Conservation (phyloP, 1,140 invertebrate genomes). For the Cyrtorhinus lividipennis region DNA sequence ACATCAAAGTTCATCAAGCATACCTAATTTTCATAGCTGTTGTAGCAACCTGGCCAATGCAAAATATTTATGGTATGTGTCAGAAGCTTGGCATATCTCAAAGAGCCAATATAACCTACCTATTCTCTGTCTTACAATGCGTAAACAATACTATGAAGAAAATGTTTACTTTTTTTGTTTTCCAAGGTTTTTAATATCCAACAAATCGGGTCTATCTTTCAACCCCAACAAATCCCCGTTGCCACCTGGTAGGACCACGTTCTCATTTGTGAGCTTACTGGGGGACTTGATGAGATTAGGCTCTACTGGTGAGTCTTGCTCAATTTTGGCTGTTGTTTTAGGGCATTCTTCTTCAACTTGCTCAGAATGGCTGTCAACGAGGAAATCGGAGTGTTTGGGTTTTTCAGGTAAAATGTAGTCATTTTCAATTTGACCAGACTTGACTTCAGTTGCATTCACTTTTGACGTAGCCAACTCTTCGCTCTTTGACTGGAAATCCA, state of each 20-base stretch:
- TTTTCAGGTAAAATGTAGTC: too few species aligned
- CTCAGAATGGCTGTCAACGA: not conserved
- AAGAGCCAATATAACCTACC: too few species aligned
- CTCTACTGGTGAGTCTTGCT: not conserved
- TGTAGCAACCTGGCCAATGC: too few species aligned
- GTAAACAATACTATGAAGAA: too few species aligned
- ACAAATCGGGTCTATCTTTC: not conserved
- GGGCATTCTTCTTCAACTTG: not conserved
- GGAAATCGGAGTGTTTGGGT: not conserved
- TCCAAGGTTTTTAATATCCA: not conserved
- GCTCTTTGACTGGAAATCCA: not conserved
- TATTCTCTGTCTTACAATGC: too few species aligned
- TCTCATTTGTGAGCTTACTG: not conserved
- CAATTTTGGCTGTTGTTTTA: not conserved
- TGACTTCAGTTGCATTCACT: not conserved
- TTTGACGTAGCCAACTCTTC: not conserved
- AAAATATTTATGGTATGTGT: too few species aligned
- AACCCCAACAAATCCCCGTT: not conserved
- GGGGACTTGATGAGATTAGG: not conserved
- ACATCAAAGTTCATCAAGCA: too few species aligned
- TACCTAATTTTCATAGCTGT: too few species aligned
- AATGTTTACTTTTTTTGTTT: slow-evolving; percentile 2
- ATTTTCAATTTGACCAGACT: too few species aligned
- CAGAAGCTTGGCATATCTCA: too few species aligned
- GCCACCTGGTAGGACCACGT: not conserved